phyloP scores from a whole-genome alignment of 2,797 vertebrate genomes.

The Helarctos malayanus region DNA sequence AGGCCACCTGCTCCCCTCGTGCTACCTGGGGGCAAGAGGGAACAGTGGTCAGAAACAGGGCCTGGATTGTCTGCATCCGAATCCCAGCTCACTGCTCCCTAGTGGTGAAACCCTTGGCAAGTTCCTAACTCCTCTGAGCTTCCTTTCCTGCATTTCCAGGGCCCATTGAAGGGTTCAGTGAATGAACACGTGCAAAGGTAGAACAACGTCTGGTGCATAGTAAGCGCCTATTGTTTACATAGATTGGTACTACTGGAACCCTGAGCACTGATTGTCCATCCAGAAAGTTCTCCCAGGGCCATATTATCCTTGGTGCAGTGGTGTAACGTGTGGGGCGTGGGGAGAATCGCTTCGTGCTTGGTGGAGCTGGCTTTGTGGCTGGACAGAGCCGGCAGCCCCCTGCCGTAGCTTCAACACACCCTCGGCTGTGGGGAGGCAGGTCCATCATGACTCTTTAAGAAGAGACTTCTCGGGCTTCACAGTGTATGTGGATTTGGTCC shows the following conservation, averaged over 20 bases:
- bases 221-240: not conserved
- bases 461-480: not conserved
- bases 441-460: not conserved
- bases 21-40: not conserved
- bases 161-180: not conserved
- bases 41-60: too few relatives aligned
- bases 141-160: not conserved
- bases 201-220: not conserved
- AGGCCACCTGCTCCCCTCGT: not conserved
- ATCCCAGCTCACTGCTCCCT: not conserved
- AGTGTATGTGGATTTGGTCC: not conserved
- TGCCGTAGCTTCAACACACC: not conserved
- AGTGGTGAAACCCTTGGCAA: not conserved
- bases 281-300: not conserved
- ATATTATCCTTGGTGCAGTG: not conserved
- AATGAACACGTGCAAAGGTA: not conserved
- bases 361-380: not conserved
- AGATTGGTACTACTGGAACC: not conserved
- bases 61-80: too few relatives aligned
- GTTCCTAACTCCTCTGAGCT: not conserved
- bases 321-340: accelerated
- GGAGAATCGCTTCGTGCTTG: not conserved
- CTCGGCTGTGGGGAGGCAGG: accelerated
- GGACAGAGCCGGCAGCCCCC: not conserved
- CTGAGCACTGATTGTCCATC: not conserved